Base-by-base conservation (phyloP, 2,797 vertebrate genomes). In the Alcedo atthis region DNA sequence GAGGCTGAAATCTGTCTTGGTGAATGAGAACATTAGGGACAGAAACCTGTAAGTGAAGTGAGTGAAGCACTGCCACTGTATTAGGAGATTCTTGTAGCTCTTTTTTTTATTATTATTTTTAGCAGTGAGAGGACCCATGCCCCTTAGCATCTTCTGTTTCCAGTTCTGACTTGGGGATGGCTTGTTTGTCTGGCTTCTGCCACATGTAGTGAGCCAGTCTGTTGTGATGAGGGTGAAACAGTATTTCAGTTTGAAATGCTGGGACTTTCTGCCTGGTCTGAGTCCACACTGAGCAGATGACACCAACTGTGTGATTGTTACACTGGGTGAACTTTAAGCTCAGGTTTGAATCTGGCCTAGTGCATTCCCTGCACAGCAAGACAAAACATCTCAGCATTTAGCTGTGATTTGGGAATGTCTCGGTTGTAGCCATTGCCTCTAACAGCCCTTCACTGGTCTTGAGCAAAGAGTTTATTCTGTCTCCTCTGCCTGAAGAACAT, bases 21-120 rank as follows among this genome's bases (percentile, higher is more conserved):
- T 57, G 58, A 85, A 53, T 40, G 54, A 81, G 22, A 30, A 43
- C n/a, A 15, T 37, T 32, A 69, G 85, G 48, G 69, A 78, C 25
- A 59, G 87, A 77, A 92, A 90, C 81, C 33, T 46, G 95, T n/a
- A 93, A 90, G 90, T 96, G 74, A 79, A 90, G 20, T 11, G 68
- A 90, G 26, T 40, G 54, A 85, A 79, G 45, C 68, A 37, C 66
- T 90, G 76, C 55, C 24, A 20, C 86, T 89, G 51, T 87, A 46
- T 78, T 59, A 49, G 48, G 61, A 83, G 69, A 59, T 71, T 58
- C 46, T 59, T 40, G 24, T 75, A 78, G 54, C 35, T 84, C 19
- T 37, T 81, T 24, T 64, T 66, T 57, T 37, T 12, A 11, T 37
- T 37, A 37, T 37, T 40, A 40, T 40, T 40, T 48, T 16, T 75